A percentile compares a stretch with the other conserved stretches of the same genome.
phyloP scores from a whole-genome alignment of 2,797 vertebrate genomes.

The Mus spretus region DNA sequence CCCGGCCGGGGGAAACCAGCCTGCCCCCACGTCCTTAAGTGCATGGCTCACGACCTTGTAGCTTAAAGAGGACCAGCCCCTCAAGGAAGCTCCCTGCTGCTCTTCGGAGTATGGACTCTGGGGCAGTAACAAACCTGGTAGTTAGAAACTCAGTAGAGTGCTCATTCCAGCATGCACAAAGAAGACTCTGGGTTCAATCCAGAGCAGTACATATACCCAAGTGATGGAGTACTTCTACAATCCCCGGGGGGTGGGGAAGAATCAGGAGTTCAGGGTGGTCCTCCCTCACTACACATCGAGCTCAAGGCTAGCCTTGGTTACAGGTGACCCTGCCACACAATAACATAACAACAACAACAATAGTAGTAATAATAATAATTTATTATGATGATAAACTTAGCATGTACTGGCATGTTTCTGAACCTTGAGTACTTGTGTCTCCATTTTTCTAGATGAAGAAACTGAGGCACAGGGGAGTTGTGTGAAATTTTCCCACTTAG shows the following conservation, averaged over 20 bases:
- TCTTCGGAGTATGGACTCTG: neutral
- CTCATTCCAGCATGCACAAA: neutral
- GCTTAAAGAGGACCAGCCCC: too few species aligned
- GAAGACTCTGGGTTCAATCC: neutral
- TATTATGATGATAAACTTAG: neutral
- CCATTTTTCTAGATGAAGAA: slow-evolving; percentile 50
- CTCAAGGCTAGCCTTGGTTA: neutral
- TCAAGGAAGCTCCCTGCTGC: neutral
- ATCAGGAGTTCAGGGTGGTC: neutral
- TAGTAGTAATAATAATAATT: too few species aligned
- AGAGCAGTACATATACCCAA: neutral
- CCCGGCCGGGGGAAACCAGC: neutral
- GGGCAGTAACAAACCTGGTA: too few species aligned
- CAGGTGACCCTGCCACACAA: neutral
- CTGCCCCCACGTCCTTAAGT: too few species aligned
- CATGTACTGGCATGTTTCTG: neutral
- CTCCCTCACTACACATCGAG: neutral
- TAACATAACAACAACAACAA: too few species aligned
- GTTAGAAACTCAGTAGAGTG: neutral
- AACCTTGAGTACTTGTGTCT: neutral
- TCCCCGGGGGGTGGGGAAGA: neutral
- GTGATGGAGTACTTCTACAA: neutral
- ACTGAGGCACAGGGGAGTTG: neutral
- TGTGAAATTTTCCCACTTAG: neutral
- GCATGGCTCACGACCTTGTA: neutral